Evolutionary conservation across 2,113 vertebrate species (phyloP), one percentile per base, ranked within the genome.

Genomic region (Oryzias curvinotus): DNA sequence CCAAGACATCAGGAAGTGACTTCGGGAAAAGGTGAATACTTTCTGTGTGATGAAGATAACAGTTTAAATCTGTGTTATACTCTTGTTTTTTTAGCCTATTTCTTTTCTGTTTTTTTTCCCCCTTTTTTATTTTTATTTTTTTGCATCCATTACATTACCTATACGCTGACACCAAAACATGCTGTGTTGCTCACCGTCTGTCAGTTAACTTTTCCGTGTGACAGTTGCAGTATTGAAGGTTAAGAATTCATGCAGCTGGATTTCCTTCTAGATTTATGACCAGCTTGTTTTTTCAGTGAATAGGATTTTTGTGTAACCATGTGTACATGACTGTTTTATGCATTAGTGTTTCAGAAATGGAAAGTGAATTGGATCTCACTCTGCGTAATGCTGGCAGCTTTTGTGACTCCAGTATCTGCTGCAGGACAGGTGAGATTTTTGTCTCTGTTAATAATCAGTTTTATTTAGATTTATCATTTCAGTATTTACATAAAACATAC

Each of bases 331-430:
- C 1, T 52, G 2, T 52, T 14, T 28, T 13, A 36, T 52, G 10
- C 18, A 0, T 64, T 15, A 57, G 16, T 47, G 42, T 84, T 51
- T 66, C 91, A 92, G 57, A 91, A 88, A 56, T 96, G 96, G 94
- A 93, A 26, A n/a, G 25, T 42, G 50, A 25, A 15, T 50, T 53
- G 61, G 49, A n/a, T 71, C 65, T 26, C 71, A 52, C 44, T 79
- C 52, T 69, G 28, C 28, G 1, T 72, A 49, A 56, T 61, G 8
- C 54, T 88, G 50, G 54, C 42, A 14, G 62, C 30, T 12, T 36
- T 42, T 52, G 58, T 83, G 36, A 65, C 73, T 30, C 57, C 69
- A n/a, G 78, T 42, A 17, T 83, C 61, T 43, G 75, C 81, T 57
- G 75, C 76, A 42, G 57, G 52, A 18, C 30, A 72, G 63, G 87